phyloP scores from a whole-genome alignment of 2,113 vertebrate species.

The rabbit (Oryctolagus cuniculus) region DNA sequence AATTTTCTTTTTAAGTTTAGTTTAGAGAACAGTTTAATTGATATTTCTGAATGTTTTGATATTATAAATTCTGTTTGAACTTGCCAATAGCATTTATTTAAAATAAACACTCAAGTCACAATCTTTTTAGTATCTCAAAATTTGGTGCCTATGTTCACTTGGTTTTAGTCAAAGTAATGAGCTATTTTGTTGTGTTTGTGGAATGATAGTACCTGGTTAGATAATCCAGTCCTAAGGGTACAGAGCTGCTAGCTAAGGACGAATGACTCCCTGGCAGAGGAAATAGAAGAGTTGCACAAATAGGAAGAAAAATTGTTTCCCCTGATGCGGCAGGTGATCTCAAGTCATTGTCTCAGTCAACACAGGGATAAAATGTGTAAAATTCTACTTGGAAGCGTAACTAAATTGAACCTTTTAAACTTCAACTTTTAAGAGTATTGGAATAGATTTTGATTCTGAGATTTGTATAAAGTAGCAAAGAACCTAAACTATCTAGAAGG shows the following conservation, averaged over 20 bases:
- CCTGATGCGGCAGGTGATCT: not conserved
- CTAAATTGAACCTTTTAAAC: not conserved
- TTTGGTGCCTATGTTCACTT: conserved; percentile 16
- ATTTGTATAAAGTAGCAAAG: not conserved
- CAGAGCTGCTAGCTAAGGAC: not conserved
- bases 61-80: conserved; percentile 36
- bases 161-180: conserved; percentile 5
- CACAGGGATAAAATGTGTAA: not conserved
- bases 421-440: not conserved
- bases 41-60: conserved; percentile 19
- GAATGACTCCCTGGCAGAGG: not conserved
- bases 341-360: not conserved
- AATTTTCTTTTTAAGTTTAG: conserved; percentile 39
- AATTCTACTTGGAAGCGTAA: not conserved
- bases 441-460: conserved; percentile 31
- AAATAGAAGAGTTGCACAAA: not conserved
- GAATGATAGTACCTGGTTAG: not conserved
- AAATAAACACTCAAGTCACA: not conserved
- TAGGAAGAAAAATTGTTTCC: not conserved
- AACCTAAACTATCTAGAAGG: not conserved
- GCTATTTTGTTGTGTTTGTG: conserved; percentile 5
- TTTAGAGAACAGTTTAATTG: conserved; percentile 19
- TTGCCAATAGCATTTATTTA: conserved; percentile 5
- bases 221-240: not conserved
- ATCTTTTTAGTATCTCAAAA: not conserved